Base-by-base conservation (phyloP, 1,140 invertebrate genomes). In the Pollicipes pollicipes region DNA sequence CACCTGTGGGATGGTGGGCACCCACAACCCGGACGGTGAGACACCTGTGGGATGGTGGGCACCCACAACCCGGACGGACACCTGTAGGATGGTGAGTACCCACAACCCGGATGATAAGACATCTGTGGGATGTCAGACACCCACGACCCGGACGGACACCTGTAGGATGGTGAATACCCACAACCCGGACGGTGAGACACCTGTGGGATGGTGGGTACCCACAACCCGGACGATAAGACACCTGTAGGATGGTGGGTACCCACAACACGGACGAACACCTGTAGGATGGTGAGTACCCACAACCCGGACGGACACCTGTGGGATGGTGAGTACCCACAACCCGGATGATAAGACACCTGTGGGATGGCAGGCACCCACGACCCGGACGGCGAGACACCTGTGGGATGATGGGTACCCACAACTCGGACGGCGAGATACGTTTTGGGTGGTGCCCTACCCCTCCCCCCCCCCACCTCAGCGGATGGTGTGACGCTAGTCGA, bases 231-330 rank as follows among this genome's bases (percentile, higher is more conserved):
- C 79, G 91, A 90, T 93, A 83, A 86, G 84, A n/a, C n/a, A n/a
- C n/a, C n/a, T n/a, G n/a, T n/a, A n/a, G n/a, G n/a, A n/a, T n/a
- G n/a, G 85, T 84, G 74, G 90, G 89, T 72, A 90, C 88, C 71
- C 88, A 88, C 77, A 93, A 93, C 83, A 90, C 90, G 76, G 90
- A 93, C 79, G 91, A 84, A n/a, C n/a, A n/a, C n/a, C n/a, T n/a
- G n/a, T n/a, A n/a, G n/a, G n/a, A n/a, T n/a, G n/a, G 85, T 84
- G 74, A 89, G 89, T 72, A 90, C 88, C 71, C 88, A 88, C 77
- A 93, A 93, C 83, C 91, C 90, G 76, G 90, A 93, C 79, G 91
- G 84, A n/a, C n/a, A n/a, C n/a, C n/a, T n/a, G n/a, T n/a, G n/a
- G n/a, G n/a, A n/a, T n/a, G n/a, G 85, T 84, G 74, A 89, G 89